Base-by-base conservation (phyloP, 2,113 vertebrate genomes). In the Otis tarda region DNA sequence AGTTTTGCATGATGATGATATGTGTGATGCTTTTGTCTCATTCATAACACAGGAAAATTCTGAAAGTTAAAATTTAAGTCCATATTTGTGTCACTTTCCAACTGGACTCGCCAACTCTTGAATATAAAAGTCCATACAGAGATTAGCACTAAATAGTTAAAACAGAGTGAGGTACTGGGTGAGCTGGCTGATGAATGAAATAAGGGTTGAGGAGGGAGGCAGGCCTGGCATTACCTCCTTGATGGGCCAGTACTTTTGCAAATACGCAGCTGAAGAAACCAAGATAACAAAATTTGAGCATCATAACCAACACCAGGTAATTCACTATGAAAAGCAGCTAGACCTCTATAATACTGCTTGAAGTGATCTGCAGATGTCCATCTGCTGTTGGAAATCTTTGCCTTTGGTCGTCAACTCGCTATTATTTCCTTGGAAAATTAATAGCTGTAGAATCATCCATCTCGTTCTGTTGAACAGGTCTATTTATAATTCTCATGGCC, bases 401-500 rank as follows among this genome's bases (percentile, higher is more conserved):
- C 21, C 25, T 68, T 43, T 16, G 3, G 57, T 50, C 61, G 89
- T 93, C 90, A 91, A 37, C 76, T 69, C 77, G 22, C 22, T 83
- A 56, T 43, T 25, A 20, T 57, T 91, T 61, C 68, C 93, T 94
- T 85, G 86, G 74, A 94, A 94, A 89, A 96, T 87, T 81, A 90
- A 93, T 80, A 92, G 67, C 92, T 93, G 60, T 74, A 69, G 86
- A 95, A 87, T 43, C 86, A 97, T 97, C 83, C 96, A 88, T 97
- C 91, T 97, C 91, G 71, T 96, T 97, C 90, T 96, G 69, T 80
- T 89, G 90, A 97, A 78, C 69, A 87, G 83, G 82, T 91, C 97
- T 97, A 96, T 97, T 97, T 96, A 93, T 97, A 98, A 98, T 97
- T 97, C 95, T 97, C 97, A 87, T 95, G 97, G 89, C 76, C 96